Conservation (phyloP, 2,113 vertebrate genomes). For the Phyllopteryx taeniolatus region DNA sequence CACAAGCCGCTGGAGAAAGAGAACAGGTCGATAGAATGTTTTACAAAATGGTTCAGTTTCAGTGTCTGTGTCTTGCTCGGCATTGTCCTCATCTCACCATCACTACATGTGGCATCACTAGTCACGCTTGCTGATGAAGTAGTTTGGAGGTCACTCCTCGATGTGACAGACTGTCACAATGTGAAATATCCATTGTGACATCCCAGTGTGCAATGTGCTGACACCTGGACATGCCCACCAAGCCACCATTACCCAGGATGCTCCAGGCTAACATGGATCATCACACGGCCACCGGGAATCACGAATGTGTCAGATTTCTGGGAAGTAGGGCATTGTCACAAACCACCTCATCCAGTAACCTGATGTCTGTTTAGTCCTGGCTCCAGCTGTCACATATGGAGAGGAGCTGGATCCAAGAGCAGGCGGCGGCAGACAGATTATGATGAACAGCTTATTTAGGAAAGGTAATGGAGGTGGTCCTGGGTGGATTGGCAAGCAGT, state of each 20-base stretch:
- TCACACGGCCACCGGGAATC: neutral
- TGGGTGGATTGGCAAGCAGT: too few relatives aligned
- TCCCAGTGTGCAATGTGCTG: conserved; percentile 13
- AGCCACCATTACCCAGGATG: neutral
- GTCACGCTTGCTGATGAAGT: neutral
- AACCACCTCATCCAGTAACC: neutral
- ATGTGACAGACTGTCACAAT: neutral
- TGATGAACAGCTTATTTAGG: too few relatives aligned
- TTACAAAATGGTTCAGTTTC: neutral
- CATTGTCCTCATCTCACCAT: neutral
- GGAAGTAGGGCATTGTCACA: neutral
- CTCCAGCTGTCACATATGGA: neutral
- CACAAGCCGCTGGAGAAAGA: neutral
- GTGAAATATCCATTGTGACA: conserved; percentile 10
- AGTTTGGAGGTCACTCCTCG: conserved; percentile 12
- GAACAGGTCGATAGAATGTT: neutral
- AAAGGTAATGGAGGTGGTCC: too few relatives aligned
- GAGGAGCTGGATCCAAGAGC: too few relatives aligned
- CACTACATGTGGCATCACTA: conserved; percentile 2
- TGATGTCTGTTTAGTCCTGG: neutral
- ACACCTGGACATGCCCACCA: conserved; percentile 11
- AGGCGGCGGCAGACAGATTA: too few relatives aligned
- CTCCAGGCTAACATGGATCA: neutral
- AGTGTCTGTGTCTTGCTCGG: neutral
- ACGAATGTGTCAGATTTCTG: neutral